Base-by-base conservation (phyloP, 1,140 invertebrate genomes). In the Nephotettix cincticeps region DNA sequence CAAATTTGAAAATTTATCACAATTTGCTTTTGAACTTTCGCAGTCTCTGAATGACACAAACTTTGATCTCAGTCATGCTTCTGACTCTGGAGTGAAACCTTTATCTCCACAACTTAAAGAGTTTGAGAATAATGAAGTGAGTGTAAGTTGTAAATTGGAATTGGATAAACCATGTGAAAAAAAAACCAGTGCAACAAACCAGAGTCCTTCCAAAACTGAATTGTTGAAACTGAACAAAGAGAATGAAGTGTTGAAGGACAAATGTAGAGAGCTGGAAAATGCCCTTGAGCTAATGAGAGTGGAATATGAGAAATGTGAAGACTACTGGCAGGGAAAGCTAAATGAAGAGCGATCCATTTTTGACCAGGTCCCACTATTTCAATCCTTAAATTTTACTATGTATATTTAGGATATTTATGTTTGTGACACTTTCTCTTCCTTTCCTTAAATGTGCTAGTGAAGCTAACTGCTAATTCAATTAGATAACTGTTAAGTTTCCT, bases 251-350 rank as follows among this genome's bases (percentile, higher is more conserved):
- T 76, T 88, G 61, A 76, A 80, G 27, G 81, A 86, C 43, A 85
- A 86, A 71, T 88, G 86, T 76, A 83, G 83, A 25, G 89, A 91
- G 29, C 80, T 93, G 17, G 91, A 93, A 79, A 81, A 81, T 23
- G 90, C 89, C 76, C 78, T 93, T 28, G 90, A 94, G 78, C 81
- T 90, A 73, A 80, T 94, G 76, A 87, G 86, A 75, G 81, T 84
- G 19, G 92, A 94, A 74, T 93, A 92, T 76, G 92, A 94, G 74
- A 87, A 89, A 72, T 92, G 91, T 76, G 93, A 95, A 79, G 92
- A 94, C 77, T 94, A 94, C 80, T 95, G 93, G 92, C 83, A 87
- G 21, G 79, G 78, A 6, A 93, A 93, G 81, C 79, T 95, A 30
- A 87, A 90, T 54, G 92, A 93, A 70, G 93, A 94, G 79, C 83